Conservation (phyloP, 1,140 invertebrate genomes). For the Meloidogyne floridensis region DNA sequence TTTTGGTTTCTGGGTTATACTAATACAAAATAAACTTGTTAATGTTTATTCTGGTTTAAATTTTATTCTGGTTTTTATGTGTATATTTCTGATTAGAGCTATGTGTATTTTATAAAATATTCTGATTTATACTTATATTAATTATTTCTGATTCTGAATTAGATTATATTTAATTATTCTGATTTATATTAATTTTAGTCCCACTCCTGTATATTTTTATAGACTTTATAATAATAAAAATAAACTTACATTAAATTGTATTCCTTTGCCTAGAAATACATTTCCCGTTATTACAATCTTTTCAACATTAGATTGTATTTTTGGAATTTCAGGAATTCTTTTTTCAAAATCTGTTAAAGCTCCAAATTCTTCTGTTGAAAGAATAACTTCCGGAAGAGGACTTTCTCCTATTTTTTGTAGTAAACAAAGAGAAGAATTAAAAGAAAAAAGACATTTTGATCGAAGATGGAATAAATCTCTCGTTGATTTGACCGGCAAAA, state of each 20-base stretch:
- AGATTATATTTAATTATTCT: too few relatives aligned
- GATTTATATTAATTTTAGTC: too few relatives aligned
- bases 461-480: slow-evolving; percentile 45
- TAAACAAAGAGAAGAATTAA: slow-evolving; percentile 9
- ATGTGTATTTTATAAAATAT: too few relatives aligned
- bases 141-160: too few relatives aligned
- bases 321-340: slow-evolving; percentile 16
- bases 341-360: slow-evolving; percentile 5
- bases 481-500: slow-evolving; percentile 62
- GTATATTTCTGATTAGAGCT: too few relatives aligned
- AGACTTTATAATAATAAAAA: neutral
- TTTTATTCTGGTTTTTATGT: too few relatives aligned
- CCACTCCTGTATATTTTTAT: too few relatives aligned
- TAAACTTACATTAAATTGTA: slow-evolving; percentile 16
- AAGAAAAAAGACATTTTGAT: slow-evolving; percentile 7
- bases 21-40: too few relatives aligned
- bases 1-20: too few relatives aligned
- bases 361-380: slow-evolving; percentile 16
- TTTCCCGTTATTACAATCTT: slow-evolving; percentile 17
- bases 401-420: slow-evolving; percentile 1
- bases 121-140: too few relatives aligned
- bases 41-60: too few relatives aligned
- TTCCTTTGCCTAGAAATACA: slow-evolving; percentile 17
- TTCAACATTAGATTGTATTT: slow-evolving; percentile 17
- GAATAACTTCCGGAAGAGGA: neutral